Conservation (phyloP, 2,888 invertebrate genomes). For the Elegia similella region DNA sequence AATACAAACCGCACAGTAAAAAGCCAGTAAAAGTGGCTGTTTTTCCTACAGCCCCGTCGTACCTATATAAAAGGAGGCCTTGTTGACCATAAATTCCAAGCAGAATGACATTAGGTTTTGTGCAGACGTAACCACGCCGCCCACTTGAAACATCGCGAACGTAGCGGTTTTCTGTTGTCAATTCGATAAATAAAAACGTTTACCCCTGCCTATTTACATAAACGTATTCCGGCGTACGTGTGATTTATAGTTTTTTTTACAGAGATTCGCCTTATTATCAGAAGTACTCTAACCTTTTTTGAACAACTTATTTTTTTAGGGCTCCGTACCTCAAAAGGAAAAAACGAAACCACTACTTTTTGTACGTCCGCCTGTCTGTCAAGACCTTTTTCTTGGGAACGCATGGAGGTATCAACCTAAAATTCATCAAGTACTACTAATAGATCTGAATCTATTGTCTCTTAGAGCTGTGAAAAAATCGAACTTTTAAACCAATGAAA, state of each 20-base stretch:
- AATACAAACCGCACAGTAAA: conserved; percentile 1
- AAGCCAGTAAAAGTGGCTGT: conserved; percentile 13
- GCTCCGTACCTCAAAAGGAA: too few species aligned
- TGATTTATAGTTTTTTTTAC: conserved; percentile 4
- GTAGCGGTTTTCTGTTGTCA: conserved; percentile 12
- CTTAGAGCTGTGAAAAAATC: too few species aligned
- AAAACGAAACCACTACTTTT: too few species aligned
- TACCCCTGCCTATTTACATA: conserved; percentile 11
- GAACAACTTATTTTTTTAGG: too few species aligned
- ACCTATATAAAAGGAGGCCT: conserved; percentile 17
- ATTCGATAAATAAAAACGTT: conserved; percentile 12
- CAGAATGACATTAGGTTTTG: conserved; percentile 9
- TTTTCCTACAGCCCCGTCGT: conserved; percentile 13
- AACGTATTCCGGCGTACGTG: conserved; percentile 1
- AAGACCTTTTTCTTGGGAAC: too few species aligned
- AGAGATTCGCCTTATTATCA: neutral
- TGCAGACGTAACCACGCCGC: conserved; percentile 17
- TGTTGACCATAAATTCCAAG: conserved; percentile 16
- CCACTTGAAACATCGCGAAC: conserved; percentile 12
- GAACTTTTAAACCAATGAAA: too few species aligned
- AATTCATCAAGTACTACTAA: too few species aligned
- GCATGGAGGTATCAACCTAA: too few species aligned
- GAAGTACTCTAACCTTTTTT: neutral
- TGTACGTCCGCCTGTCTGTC: too few species aligned
- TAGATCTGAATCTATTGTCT: too few species aligned